Percentiles rank a stretch among this genome's conserved stretches.
Conservation (phyloP, 1,140 invertebrate genomes). For the Paraescarpia echinospica region DNA sequence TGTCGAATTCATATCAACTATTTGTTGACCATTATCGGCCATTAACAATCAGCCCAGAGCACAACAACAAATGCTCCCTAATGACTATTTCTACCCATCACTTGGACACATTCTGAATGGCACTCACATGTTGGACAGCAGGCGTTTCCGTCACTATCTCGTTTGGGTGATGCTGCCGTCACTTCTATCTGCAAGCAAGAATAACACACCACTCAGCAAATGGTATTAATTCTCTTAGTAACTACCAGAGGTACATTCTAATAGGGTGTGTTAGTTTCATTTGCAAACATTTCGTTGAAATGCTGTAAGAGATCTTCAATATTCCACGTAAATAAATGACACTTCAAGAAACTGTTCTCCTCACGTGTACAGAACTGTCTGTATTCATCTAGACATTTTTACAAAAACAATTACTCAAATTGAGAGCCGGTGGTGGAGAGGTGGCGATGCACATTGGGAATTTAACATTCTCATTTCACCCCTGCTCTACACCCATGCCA, state of each 20-base stretch:
- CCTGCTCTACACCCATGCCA: not conserved
- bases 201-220: not conserved
- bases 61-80: not conserved
- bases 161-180: constrained; percentile 34
- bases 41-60: not conserved
- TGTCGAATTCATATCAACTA: too few relatives aligned
- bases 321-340: not conserved
- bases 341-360: not conserved
- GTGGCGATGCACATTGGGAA: not conserved
- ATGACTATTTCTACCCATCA: not conserved
- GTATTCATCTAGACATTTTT: not conserved
- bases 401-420: not conserved
- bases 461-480: not conserved
- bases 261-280: not conserved
- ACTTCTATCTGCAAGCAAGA: constrained; percentile 12
- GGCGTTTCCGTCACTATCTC: constrained; percentile 33
- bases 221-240: not conserved
- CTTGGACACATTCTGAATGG: not conserved
- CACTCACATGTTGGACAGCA: not conserved
- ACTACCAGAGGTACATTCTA: not conserved
- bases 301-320: not conserved
- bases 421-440: not conserved
- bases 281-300: not conserved
- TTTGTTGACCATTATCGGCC: too few relatives aligned
- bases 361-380: not conserved